phyloP scores from a whole-genome alignment of 2,888 invertebrate genomes.

The Xylota sylvarum region DNA sequence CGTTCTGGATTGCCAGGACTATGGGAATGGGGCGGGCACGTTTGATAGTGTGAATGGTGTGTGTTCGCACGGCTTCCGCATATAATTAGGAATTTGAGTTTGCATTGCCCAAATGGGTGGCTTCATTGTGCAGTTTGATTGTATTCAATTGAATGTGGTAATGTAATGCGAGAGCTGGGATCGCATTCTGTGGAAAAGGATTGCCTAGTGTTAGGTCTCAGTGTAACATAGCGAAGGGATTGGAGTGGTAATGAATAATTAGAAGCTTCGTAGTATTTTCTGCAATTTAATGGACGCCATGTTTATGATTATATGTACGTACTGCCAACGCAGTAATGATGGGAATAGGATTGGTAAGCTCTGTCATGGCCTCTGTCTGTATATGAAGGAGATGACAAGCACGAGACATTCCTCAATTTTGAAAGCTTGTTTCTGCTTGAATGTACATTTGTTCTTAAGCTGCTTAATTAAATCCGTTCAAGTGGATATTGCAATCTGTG shows the following conservation, averaged over 20 bases:
- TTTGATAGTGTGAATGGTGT: slow-evolving; percentile 35
- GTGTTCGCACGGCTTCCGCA: slow-evolving; percentile 66
- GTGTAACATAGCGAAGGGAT: neutral
- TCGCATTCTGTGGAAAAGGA: neutral
- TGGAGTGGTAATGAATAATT: slow-evolving; percentile 56
- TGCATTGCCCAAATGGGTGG: slow-evolving; percentile 65
- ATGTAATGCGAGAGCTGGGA: slow-evolving; percentile 34
- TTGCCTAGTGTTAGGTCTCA: neutral
- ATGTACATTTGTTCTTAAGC: neutral
- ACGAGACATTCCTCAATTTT: slow-evolving; percentile 16
- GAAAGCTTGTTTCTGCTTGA: slow-evolving; percentile 8
- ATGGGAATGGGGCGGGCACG: slow-evolving; percentile 3
- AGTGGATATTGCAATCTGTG: neutral
- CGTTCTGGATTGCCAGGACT: slow-evolving; percentile 58
- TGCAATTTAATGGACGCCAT: slow-evolving; percentile 48
- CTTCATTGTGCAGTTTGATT: slow-evolving; percentile 70
- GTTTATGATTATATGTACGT: slow-evolving; percentile 8
- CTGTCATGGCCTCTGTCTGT: neutral
- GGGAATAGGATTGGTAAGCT: slow-evolving; percentile 12
- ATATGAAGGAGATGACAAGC: slow-evolving; percentile 3
- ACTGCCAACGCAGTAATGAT: slow-evolving; percentile 14
- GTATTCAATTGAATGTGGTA: slow-evolving; percentile 62
- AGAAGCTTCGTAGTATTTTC: slow-evolving; percentile 32
- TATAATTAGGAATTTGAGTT: slow-evolving; percentile 74
- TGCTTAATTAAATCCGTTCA: slow-evolving; percentile 23